Evolutionary conservation across 2,888 invertebrate genomes (phyloP), one percentile per base, ranked within the genome.

Genomic region (Mylabris sibirica): DNA sequence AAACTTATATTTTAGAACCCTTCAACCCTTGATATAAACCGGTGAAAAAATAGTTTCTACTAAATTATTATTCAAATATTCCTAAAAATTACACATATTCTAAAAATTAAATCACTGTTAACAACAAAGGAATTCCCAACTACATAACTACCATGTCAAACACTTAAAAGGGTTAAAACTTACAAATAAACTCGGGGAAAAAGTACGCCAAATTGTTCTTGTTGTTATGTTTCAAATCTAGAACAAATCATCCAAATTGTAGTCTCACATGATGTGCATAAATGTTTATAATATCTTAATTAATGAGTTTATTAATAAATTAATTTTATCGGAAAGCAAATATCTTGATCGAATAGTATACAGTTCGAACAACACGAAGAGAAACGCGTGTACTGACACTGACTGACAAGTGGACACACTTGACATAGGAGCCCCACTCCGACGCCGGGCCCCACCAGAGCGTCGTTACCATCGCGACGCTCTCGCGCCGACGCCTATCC

Each of bases 401-500:
- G 68, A 70, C 70, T 66, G 70, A 70, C 70, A 70, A 70, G 67
- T 68, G 70, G 70, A 68, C 67, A 71, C 70, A 68, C 72, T 72
- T 72, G 72, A 72, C 70, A 71, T 71, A 71, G 62, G 63, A 63
- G 49, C 68, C 72, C 72, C 70, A 70, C 70, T 71, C 70, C 68
- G 67, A 71, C 68, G 66, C 65, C 60, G 22, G 17, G 26, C 65
- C 70, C 73, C 73, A 71, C 71, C 73, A 69, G 65, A 60, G 67
- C 72, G 70, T 72, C 71, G 73, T 73, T 71, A 17, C 69, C 69
- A 73, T 73, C 69, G 71, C 73, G 71, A 73, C 73, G 73, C 73
- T 71, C 68, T 69, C 66, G 67, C 71, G 71, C 69, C 73, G 73
- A 65, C 73, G 73, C 72, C 63, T 53, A 9, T 5, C 20, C 22